These are phyloP conservation scores for Poecile montanus DNA, from an alignment of 2,797 vertebrate genomes.

Conservation along the genomic window DNA sequence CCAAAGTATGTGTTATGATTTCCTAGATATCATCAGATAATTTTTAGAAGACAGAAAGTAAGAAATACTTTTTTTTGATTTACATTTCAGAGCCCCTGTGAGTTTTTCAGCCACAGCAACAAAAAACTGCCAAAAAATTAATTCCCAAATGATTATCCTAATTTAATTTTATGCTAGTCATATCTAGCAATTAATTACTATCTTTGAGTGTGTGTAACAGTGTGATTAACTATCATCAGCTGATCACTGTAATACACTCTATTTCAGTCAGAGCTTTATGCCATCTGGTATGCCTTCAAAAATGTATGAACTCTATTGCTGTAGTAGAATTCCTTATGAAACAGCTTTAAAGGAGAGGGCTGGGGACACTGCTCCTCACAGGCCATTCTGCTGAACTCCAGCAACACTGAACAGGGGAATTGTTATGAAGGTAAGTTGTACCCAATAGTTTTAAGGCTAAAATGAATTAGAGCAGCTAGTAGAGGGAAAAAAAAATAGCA, in stretches of 20 bases:
- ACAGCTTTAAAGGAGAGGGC: not conserved
- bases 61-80: not conserved
- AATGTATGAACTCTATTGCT: not conserved
- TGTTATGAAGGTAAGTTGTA: not conserved
- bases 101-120: not conserved
- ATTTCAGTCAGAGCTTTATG: not conserved
- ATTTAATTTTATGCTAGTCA: not conserved
- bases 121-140: not conserved
- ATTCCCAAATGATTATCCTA: not conserved
- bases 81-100: not conserved
- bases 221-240: not conserved
- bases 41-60: not conserved
- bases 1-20: not conserved
- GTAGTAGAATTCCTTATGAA: not conserved
- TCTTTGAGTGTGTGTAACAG: not conserved
- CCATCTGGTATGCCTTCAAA: not conserved
- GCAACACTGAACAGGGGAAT: not conserved
- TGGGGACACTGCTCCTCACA: not conserved
- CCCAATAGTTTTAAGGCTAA: not conserved
- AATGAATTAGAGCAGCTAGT: not conserved
- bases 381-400: not conserved
- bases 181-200: not conserved
- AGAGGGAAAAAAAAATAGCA: accelerated
- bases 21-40: not conserved
- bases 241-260: not conserved